Evolutionary conservation across 2,113 vertebrate genomes (phyloP), one percentile per base, ranked within the genome.

Genomic region (Mobula hypostoma): DNA sequence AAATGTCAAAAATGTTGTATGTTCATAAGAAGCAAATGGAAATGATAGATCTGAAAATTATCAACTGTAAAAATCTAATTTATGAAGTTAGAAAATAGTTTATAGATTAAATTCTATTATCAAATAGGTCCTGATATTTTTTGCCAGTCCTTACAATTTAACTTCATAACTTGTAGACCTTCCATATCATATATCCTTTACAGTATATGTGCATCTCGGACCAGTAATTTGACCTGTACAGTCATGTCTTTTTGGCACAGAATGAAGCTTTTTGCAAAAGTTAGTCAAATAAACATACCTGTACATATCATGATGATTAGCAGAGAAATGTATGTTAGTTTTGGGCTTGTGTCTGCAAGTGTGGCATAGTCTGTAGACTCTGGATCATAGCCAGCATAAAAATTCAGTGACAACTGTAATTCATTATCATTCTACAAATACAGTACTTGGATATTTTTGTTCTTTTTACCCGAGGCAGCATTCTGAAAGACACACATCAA

Each of bases 321-420:
- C 66, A 70, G 90, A 7, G 68, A 48, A 72, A 74, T 93, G 9
- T 79, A 63, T 90, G 61, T 74, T 93, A 14, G 68, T 74, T 93
- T 93, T 48, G 68, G 90, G 68, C 90, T 92, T 93, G 90, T 93
- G 36, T 93, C 66, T 93, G 90, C 90, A 93, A 93, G 90, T 93
- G 90, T 93, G 68, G 48, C 68, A 48, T 93, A 27, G 7, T 93
- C 36, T 27, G 68, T 17, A 72, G 63, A 24, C 2, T 29, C 68
- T 93, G 66, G 90, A 66, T 68, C 7, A 12, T 11, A 72, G 90
- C 90, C 90, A 93, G 68, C 66, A 12, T 74, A 48, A 36, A 68
- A 72, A 14, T 19, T 93, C 90, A 40, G 36, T 93, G 66, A 93
- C 66, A 4, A 93, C 90, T 40, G 32, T 74, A 40, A 74, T 93